Base-by-base conservation (phyloP, 2,113 vertebrate species). In the Nycticebus coucang region DNA sequence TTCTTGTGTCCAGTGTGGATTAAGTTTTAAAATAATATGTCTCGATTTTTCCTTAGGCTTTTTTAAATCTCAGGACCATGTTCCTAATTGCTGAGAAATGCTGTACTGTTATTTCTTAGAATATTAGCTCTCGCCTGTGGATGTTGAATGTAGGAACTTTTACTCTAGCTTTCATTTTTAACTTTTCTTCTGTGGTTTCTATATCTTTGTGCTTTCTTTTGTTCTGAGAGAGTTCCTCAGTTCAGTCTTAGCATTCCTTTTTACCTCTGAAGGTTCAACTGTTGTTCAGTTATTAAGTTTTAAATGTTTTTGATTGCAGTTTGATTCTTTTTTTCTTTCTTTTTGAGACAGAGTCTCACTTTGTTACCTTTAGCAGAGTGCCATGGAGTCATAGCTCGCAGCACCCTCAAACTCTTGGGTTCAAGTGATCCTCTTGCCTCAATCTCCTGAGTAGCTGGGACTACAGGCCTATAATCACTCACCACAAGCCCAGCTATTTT, bases 81-180 rank as follows among this genome's bases (percentile, higher is more conserved):
- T 85, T 85, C 57, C 26, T 82, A 62, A 82, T 28, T 89, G 83
- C 11, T 59, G 85, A 94, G 60, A 89, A 86, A 66, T 78, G 60
- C 55, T 81, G 4, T 92, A 57, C n/a, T 81, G 0, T 77, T 92
- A 53, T 94, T 92, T 92, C 26, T 90, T 87, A 71, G 62, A 72
- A 69, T 91, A 37, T 59, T 66, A 9, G 28, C 55, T 93, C 21
- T 93, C 14, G 66, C 18, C 22, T 77, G n/a, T 77, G 35, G 64
- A n/a, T 45, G 18, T 18, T 72, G 71, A 33, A 53, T 59, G 33
- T 75, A 75, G 59, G 60, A 86, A 21, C 17, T 79, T 94, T 66
- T 60, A 60, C 2, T 59, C 9, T 53, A 26, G 22, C 28, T 37
- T 28, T 24, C 28, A 69, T 81, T 81, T 87, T 83, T 60, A 53